Base-by-base conservation (phyloP, 2,888 invertebrate species). In the Drosophila antonietae region DNA sequence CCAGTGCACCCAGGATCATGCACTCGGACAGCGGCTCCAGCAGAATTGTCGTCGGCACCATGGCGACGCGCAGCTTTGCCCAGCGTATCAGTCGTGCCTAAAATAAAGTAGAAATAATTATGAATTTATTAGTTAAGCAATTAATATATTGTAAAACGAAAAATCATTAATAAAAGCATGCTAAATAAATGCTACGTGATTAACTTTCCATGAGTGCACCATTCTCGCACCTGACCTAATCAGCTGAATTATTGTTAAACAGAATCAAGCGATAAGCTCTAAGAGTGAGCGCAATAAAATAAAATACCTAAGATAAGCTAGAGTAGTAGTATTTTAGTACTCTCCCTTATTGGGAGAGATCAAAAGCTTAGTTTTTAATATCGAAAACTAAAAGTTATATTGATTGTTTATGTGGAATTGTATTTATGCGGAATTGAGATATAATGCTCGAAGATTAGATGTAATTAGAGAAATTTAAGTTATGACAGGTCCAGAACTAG, bases 11-110 rank as follows among this genome's bases (percentile, higher is more conserved):
- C 47, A 98, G 95, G 35, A 99, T 95, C 94, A 99, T 94, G 92
- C 99, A 99, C 94, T 99, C 99, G 58, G 97, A 97, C 53, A 99
- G 94, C 0, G 99, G 99, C 93, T 99, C 99, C 73, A 99, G 94
- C 47, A 99, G 90, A 77, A 98, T 96, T 49, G 97, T 97, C 41
- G 96, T 95, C 1, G 99, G 99, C 75, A 99, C 94, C 98, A 99
- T 99, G 15, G 99, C 98, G 70, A 98, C 96, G 59, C 99, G 95
- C 53, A 99, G 94, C 91, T 99, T 98, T 61, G 98, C 97, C 99
- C 99, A 99, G 83, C 99, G 94, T 81, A 95, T 95, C 66, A 97
- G 94, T 55, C 98, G 95, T 57, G 96, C 95, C 93, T 98, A 97
- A 2, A 70, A 70, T 1, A 12, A 44, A 14, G 9, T 8, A 12